phyloP scores from a whole-genome alignment of 2,113 vertebrate genomes.

The Orthochromis indermauri region DNA sequence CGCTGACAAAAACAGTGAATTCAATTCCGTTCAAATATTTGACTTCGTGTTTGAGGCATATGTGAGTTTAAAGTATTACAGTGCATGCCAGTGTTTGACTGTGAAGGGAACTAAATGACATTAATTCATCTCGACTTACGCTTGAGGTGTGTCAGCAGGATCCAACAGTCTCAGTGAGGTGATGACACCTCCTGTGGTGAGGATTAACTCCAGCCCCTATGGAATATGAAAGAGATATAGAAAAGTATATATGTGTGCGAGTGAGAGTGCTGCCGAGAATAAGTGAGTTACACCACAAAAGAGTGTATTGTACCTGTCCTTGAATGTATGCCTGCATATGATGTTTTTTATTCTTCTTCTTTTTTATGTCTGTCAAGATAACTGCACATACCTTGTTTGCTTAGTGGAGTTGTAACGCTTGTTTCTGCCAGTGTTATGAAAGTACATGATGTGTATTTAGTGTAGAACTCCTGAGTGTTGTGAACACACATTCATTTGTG shows the following conservation, averaged over 20 bases:
- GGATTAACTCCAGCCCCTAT: not conserved
- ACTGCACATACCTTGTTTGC: not conserved
- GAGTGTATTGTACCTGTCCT: not conserved
- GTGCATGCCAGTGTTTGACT: not conserved
- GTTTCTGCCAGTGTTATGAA: not conserved
- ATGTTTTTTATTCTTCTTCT: not conserved
- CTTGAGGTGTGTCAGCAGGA: not conserved
- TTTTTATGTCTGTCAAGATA: not conserved
- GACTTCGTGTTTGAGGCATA: not conserved
- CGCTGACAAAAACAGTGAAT: not conserved
- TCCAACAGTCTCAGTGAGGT: not conserved
- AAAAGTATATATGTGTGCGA: not conserved
- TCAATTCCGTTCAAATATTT: not conserved
- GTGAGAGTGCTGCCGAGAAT: not conserved
- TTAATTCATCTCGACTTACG: not conserved
- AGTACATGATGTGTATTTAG: not conserved
- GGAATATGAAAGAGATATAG: not conserved
- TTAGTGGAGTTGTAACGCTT: not conserved
- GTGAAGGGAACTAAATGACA: not conserved
- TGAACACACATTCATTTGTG: not conserved
- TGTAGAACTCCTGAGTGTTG: not conserved
- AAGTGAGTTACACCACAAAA: not conserved
- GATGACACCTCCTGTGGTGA: conserved; percentile 4
- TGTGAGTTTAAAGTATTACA: not conserved
- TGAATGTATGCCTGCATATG: not conserved